Percentiles rank a stretch among this genome's conserved stretches.
phyloP scores from a whole-genome alignment of 2,113 vertebrate species.

The Dinomys branickii region DNA sequence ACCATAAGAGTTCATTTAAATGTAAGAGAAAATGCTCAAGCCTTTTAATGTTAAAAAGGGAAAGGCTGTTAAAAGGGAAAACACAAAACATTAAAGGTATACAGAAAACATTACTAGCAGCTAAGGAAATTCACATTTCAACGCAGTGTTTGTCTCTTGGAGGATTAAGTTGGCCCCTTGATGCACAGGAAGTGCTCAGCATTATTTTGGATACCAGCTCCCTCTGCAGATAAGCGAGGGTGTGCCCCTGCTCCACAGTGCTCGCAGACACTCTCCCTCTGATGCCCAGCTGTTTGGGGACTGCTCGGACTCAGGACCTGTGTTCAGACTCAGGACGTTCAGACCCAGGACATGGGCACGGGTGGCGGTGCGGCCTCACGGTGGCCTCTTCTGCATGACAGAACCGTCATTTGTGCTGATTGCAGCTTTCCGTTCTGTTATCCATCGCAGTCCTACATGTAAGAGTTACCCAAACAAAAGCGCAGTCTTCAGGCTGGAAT shows the following conservation, averaged over 20 bases:
- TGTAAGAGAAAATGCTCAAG: not conserved
- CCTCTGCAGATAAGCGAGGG: not conserved
- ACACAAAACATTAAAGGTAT: not conserved
- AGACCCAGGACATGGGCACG: too few species aligned
- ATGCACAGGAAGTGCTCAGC: not conserved
- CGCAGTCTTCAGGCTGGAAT: too few species aligned
- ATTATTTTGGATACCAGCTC: not conserved
- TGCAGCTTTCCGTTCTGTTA: too few species aligned
- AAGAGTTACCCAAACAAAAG: too few species aligned
- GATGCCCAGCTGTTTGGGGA: not conserved
- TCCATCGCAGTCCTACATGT: too few species aligned
- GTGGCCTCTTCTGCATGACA: too few species aligned
- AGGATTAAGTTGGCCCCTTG: not conserved
- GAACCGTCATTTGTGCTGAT: not conserved
- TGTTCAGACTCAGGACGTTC: too few species aligned
- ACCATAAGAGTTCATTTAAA: not conserved
- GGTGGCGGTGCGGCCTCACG: too few species aligned
- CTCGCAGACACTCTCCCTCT: not conserved
- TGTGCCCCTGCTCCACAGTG: not conserved
- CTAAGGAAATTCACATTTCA: not conserved
- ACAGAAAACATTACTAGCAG: not conserved
- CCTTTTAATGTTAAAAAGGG: not conserved
- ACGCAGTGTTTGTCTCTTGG: not conserved
- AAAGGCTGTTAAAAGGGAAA: not conserved
- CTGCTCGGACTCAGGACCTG: not conserved